Conservation (phyloP, 2,797 vertebrate genomes). For the Tokudaia muenninki region DNA sequence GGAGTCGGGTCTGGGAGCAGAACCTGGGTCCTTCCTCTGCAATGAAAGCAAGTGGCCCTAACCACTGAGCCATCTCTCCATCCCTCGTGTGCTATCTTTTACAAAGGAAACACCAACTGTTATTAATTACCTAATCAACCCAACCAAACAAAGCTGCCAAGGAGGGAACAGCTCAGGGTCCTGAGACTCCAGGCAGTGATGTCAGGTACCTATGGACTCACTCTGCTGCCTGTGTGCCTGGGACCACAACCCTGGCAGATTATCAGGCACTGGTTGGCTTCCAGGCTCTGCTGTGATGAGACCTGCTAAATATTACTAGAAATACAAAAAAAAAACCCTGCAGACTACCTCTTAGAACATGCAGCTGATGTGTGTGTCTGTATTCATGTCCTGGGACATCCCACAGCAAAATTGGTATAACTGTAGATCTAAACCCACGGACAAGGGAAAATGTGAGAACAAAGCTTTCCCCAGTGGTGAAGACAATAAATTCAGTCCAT, state of each 20-base stretch:
- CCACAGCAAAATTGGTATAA: background rate
- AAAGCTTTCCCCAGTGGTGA: background rate
- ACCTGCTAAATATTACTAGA: background rate
- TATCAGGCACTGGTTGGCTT: background rate
- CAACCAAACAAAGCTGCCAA: background rate
- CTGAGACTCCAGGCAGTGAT: background rate
- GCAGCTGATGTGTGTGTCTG: background rate
- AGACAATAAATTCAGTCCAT: background rate
- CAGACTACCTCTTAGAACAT: slow-evolving; percentile 12
- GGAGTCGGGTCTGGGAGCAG: background rate
- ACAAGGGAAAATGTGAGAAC: background rate
- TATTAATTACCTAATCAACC: background rate
- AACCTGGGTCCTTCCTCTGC: background rate
- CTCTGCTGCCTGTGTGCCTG: background rate
- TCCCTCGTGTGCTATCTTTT: background rate
- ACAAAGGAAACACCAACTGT: background rate
- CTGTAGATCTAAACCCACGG: background rate
- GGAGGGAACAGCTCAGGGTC: background rate
- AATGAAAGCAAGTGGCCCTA: background rate
- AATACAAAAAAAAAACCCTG: slow-evolving; percentile 8
- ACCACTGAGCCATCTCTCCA: background rate
- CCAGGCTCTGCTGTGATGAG: background rate
- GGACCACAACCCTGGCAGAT: background rate
- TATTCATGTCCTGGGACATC: slow-evolving; percentile 16
- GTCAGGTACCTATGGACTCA: background rate